A percentile compares a stretch with the other conserved stretches of the same genome.
Conservation (phyloP, 2,888 invertebrate genomes). For the Pristionchus japonicus region DNA sequence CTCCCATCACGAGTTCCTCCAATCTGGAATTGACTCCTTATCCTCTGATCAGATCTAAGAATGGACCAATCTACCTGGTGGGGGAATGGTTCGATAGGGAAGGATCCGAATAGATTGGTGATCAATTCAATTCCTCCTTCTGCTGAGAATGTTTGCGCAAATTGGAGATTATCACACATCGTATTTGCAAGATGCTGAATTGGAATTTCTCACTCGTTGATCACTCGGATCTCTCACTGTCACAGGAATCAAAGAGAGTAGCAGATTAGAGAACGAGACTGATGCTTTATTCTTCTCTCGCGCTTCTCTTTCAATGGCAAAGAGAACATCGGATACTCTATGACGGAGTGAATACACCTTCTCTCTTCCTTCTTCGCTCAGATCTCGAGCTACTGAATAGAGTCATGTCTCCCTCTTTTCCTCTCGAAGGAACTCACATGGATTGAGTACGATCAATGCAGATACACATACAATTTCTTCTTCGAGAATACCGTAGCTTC, state of each 20-base stretch:
- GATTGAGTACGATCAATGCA: conserved; percentile 71
- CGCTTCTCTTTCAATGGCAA: conserved; percentile 67
- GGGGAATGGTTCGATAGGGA: conserved; percentile 70
- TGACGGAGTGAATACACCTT: conserved; percentile 66
- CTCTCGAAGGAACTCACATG: conserved; percentile 57
- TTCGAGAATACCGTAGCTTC: conserved; percentile 65
- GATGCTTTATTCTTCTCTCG: conserved; percentile 52
- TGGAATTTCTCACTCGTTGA: neutral
- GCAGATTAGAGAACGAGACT: conserved; percentile 62
- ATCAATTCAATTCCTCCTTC: conserved; percentile 67
- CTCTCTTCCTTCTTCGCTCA: conserved; percentile 60
- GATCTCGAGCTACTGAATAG: conserved; percentile 65
- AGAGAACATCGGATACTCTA: conserved; percentile 66
- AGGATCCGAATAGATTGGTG: conserved; percentile 71
- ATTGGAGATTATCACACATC: conserved; percentile 71
- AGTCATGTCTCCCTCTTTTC: neutral
- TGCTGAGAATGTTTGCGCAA: conserved; percentile 70
- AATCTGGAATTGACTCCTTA: neutral
- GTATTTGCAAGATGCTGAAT: conserved; percentile 66
- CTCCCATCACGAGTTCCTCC: conserved; percentile 18
- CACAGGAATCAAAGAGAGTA: conserved; percentile 68
- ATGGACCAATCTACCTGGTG: conserved; percentile 40
- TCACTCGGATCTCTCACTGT: conserved; percentile 54
- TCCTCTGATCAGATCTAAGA: neutral
- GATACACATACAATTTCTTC: conserved; percentile 71